These are phyloP conservation scores for Istiophorus platypterus DNA, from an alignment of 2,113 vertebrate genomes.

Conservation along the genomic window DNA sequence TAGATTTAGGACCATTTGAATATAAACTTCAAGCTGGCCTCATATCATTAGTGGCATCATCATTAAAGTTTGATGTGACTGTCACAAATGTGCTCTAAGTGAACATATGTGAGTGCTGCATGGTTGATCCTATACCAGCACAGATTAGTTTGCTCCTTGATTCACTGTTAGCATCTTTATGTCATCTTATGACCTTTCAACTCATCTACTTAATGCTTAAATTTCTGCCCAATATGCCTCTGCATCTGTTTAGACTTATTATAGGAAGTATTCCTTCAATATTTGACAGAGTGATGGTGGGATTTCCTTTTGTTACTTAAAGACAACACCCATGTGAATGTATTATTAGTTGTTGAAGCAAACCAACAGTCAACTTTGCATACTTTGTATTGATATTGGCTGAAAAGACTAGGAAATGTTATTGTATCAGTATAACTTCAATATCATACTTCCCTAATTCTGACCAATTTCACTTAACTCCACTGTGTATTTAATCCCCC, in stretches of 20 bases:
- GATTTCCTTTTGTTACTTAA: background rate
- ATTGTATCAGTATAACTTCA: no score
- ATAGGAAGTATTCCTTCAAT: background rate
- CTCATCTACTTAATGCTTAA: background rate
- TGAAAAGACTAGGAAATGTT: no score
- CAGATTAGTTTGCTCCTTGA: background rate
- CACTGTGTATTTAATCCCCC: no score
- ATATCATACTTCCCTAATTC: no score
- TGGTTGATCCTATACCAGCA: background rate
- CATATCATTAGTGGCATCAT: background rate
- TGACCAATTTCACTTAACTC: no score
- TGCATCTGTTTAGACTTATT: background rate
- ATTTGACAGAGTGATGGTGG: background rate
- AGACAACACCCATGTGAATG: no score
- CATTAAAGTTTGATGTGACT: slow-evolving; percentile 8
- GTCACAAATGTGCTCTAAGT: background rate
- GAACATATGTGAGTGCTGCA: background rate
- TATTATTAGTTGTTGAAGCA: no score
- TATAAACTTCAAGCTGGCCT: background rate
- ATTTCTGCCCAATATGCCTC: background rate
- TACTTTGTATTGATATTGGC: no score
- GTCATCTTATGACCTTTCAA: background rate
- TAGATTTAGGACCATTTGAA: no score
- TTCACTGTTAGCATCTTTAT: background rate
- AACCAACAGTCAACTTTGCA: no score